Conservation (phyloP, 2,888 invertebrate genomes). For the Epistrophe eligans region DNA sequence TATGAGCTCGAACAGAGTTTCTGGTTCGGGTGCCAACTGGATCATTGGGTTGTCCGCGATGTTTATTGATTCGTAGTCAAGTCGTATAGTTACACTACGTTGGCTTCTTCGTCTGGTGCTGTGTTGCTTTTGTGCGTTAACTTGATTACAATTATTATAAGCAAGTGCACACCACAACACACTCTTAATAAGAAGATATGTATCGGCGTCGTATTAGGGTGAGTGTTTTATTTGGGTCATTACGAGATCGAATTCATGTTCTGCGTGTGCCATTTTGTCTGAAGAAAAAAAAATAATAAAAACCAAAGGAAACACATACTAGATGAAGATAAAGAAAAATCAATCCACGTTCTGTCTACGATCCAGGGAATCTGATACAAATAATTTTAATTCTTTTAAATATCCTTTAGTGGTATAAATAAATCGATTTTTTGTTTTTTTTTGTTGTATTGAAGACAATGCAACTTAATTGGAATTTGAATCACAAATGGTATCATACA, state of each 20-base stretch:
- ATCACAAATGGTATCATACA: conserved; percentile 12
- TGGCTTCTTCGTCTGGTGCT: not conserved
- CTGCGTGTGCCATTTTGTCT: conserved; percentile 68
- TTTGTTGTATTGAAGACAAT: not conserved
- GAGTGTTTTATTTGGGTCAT: conserved; percentile 74
- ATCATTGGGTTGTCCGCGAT: conserved; percentile 68
- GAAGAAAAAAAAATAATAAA: not conserved
- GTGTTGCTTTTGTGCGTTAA: conserved; percentile 28
- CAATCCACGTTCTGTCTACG: conserved; percentile 53
- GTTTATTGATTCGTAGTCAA: conserved; percentile 43
- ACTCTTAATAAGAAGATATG: conserved; percentile 40
- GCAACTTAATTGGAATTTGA: conserved; percentile 61
- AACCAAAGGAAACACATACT: not conserved
- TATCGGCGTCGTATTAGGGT: conserved; percentile 33
- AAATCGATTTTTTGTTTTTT: conserved; percentile 1
- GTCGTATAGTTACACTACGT: conserved; percentile 1
- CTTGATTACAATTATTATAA: conserved; percentile 68
- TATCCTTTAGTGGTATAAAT: conserved; percentile 39
- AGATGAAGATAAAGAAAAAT: not conserved
- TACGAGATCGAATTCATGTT: conserved; percentile 69
- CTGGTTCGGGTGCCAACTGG: conserved; percentile 76
- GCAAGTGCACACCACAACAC: conserved; percentile 55
- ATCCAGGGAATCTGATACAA: conserved; percentile 64
- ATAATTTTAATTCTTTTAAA: conserved; percentile 48
- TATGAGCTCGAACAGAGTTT: conserved; percentile 66